Evolutionary conservation across 2,113 vertebrate species (phyloP).

Genomic region (Oreocharis arfaki): DNA sequence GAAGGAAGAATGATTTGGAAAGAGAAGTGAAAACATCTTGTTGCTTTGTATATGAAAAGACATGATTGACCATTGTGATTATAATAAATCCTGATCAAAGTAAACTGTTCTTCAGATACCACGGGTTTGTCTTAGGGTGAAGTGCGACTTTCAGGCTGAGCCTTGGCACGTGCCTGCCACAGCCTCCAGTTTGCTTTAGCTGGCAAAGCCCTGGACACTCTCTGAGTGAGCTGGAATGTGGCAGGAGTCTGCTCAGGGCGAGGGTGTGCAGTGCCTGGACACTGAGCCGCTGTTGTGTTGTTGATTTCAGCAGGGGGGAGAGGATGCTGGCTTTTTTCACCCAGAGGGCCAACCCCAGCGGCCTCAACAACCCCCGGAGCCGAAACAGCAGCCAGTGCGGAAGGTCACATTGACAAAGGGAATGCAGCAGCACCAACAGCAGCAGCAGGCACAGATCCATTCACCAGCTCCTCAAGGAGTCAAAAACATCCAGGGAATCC

Average conservation of each 20-base stretch:
- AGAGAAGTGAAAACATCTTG: neutral
- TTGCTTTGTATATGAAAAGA: neutral
- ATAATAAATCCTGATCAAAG: neutral
- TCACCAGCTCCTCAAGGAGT: constrained; percentile 73
- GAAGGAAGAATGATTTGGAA: neutral
- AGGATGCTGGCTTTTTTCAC: constrained; percentile 71
- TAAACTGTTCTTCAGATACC: neutral
- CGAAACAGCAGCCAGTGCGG: constrained; percentile 78
- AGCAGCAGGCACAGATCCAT: constrained; percentile 68
- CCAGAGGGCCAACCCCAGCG: constrained; percentile 74
- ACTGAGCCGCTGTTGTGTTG: constrained; percentile 62
- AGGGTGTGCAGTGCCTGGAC: neutral
- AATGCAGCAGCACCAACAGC: constrained; percentile 64
- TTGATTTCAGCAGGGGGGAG: constrained; percentile 80
- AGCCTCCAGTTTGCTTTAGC: neutral
- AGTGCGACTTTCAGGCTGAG: neutral
- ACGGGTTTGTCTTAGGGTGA: neutral
- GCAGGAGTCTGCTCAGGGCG: neutral
- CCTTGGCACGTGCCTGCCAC: accelerated
- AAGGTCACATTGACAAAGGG: constrained; percentile 87
- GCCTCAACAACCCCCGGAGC: constrained; percentile 69
- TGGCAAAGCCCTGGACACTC: neutral
- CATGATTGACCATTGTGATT: neutral
- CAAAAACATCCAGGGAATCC: constrained; percentile 77
- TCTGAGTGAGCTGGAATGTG: neutral